Evolutionary conservation across 2,797 vertebrate species (phyloP).

Genomic region (Rhinichthys osculus): DNA sequence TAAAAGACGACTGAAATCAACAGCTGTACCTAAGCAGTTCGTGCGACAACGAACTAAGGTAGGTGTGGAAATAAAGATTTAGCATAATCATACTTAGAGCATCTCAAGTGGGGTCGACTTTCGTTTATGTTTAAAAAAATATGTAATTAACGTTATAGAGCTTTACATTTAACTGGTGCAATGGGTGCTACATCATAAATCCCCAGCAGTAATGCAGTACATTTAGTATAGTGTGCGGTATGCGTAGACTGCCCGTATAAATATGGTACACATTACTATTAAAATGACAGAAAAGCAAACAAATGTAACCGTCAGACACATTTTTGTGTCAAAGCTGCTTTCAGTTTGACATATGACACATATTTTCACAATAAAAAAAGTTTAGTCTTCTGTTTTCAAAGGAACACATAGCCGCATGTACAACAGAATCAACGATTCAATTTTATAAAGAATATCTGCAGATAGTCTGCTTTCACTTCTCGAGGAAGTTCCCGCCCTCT

Average conservation of each 20-base stretch:
- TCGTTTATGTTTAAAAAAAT: background rate
- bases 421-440: background rate
- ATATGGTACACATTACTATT: background rate
- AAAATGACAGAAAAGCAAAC: background rate
- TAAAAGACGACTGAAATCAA: slow-evolving; percentile 20
- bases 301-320: background rate
- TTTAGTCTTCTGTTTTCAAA: background rate
- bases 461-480: background rate
- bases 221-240: background rate
- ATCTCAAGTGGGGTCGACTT: background rate
- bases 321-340: background rate
- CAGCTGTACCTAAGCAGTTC: slow-evolving; percentile 10
- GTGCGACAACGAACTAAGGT: background rate
- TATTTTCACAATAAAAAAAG: background rate
- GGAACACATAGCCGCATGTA: background rate
- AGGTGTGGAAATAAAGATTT: background rate
- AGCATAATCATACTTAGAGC: background rate
- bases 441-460: background rate
- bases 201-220: background rate
- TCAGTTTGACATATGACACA: background rate
- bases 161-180: background rate
- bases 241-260: background rate
- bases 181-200: background rate
- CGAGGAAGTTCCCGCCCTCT: slow-evolving; percentile 20
- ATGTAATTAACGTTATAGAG: background rate